Base-by-base conservation (phyloP, 1,140 invertebrate species). In the Cydia strobilella region DNA sequence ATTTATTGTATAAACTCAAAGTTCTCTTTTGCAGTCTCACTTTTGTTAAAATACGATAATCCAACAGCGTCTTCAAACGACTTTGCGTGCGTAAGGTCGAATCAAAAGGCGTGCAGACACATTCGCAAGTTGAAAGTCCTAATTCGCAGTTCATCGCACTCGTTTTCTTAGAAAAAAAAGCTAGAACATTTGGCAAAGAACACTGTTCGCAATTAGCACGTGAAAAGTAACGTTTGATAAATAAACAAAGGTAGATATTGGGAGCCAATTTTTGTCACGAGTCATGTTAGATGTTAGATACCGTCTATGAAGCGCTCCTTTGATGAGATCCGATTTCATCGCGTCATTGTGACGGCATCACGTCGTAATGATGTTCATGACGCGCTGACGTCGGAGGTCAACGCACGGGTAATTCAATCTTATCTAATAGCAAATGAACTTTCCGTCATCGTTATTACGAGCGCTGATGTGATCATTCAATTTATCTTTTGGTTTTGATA, bases 101-200 rank as follows among this genome's bases (percentile, higher is more conserved):
- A 20, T 23, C 54, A 59, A 59, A 20, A 59, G 18, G 7, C 54
- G 54, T 7, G 54, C 54, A 59, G 54, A 59, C 54, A 20, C n/a
- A 48, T 65, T 65, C 74, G 7, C 72, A 51, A 83, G 75, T 80
- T 80, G 76, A 79, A 80, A 82, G 81, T 76, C 79, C 81, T 78
- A 81, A 82, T 84, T 83, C 79, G 75, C 76, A 82, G 86, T 83
- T 79, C 83, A 79, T 15, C 82, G 83, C 87, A 86, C 86, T 77
- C 75, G 71, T 23, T 59, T 88, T 87, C 83, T 75, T 42, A 82
- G 86, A 88, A 87, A 81, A 80, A 80, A 59, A 69, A 69, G 65
- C 80, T 86, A 87, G 84, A 80, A 69, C 75, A 80, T 84, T 89
- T 87, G 86, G 88, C 86, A 88, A 81, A 77, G 75, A 77, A 74